These are phyloP conservation scores for Spilogale gracilis DNA, from an alignment of 2,113 vertebrate genomes.

Conservation along the genomic window DNA sequence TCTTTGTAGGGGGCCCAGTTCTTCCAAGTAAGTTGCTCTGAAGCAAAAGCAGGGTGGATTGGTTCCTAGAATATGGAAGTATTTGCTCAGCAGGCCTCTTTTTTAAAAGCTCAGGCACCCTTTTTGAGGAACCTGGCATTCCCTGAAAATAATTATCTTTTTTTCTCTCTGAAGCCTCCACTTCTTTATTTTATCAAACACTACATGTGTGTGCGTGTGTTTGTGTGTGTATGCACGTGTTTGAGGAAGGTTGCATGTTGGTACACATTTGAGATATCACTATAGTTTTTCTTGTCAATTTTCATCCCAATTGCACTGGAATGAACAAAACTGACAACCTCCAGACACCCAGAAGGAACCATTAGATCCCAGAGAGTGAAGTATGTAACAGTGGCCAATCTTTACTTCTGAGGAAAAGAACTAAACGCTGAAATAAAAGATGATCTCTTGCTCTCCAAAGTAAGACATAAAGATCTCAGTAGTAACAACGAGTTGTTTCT, in stretches of 20 bases:
- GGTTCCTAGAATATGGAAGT: neutral
- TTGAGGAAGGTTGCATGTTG: neutral
- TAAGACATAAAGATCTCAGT: neutral
- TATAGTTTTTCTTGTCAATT: neutral
- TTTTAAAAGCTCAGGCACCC: constrained; percentile 1
- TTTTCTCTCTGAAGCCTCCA: neutral
- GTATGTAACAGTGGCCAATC: neutral
- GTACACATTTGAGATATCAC: neutral
- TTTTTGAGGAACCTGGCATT: neutral
- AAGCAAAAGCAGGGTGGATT: constrained; percentile 1
- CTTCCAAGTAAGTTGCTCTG: neutral
- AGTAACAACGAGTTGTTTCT: neutral
- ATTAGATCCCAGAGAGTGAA: neutral
- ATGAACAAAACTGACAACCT: constrained; percentile 20
- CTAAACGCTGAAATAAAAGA: neutral
- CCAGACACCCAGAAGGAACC: neutral
- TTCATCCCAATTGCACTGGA: neutral
- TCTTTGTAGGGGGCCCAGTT: neutral
- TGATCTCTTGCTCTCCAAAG: neutral
- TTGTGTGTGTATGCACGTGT: neutral
- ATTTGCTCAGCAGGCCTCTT: neutral
- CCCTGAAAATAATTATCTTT: neutral
- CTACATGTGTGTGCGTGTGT: neutral
- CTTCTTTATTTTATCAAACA: neutral
- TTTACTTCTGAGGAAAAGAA: neutral